These are phyloP conservation scores for Heteromyza rotundicornis DNA, from an alignment of 2,888 invertebrate species.

Conservation along the genomic window DNA sequence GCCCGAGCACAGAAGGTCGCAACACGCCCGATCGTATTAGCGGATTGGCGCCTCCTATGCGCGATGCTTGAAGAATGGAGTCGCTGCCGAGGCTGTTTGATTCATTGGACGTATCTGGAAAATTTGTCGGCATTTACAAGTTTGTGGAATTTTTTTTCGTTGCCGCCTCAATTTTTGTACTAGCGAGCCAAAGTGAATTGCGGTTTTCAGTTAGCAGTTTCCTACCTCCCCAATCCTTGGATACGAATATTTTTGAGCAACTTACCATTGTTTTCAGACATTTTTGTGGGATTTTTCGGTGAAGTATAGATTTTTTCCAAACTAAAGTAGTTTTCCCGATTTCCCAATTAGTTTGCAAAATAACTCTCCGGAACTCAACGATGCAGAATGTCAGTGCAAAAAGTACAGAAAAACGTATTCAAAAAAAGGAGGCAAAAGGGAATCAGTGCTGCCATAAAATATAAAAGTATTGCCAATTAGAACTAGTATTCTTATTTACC, in stretches of 20 bases:
- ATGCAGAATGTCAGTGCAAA: too few relatives aligned
- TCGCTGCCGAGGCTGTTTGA: constrained; percentile 56
- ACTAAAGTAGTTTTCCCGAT: constrained; percentile 24
- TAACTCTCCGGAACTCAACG: too few relatives aligned
- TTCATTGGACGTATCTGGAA: constrained; percentile 58
- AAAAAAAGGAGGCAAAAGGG: too few relatives aligned
- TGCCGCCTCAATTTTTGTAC: not conserved
- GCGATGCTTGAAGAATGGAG: constrained; percentile 50
- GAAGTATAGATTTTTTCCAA: constrained; percentile 23
- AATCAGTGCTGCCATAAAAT: too few relatives aligned
- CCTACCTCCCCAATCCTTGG: too few relatives aligned
- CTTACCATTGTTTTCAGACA: constrained; percentile 62
- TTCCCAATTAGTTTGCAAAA: not conserved
- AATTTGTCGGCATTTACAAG: too few relatives aligned
- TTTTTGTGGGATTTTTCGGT: constrained; percentile 29
- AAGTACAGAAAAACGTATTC: too few relatives aligned
- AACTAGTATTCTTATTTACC: too few relatives aligned
- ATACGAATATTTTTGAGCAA: constrained; percentile 7
- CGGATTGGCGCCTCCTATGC: constrained; percentile 43
- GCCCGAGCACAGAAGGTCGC: constrained; percentile 54
- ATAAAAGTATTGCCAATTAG: too few relatives aligned
- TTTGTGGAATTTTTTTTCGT: not conserved
- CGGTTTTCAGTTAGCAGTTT: not conserved
- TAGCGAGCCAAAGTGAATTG: not conserved
- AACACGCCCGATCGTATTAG: constrained; percentile 49